Percentiles rank a stretch among this genome's conserved stretches.
Conservation (phyloP, 1,140 invertebrate genomes). For the Drosophila neocordata region DNA sequence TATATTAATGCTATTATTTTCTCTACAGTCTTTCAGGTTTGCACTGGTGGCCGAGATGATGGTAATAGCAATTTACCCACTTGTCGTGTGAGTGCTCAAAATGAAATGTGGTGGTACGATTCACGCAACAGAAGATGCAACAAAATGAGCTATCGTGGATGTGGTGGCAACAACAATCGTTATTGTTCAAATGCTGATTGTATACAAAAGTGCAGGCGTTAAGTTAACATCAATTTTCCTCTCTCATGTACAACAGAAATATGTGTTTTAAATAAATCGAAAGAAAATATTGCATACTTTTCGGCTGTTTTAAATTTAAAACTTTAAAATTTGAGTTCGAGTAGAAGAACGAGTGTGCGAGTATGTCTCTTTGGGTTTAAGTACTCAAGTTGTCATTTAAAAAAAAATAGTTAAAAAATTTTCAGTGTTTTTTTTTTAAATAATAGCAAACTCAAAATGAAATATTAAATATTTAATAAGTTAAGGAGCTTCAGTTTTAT, state of each 20-base stretch:
- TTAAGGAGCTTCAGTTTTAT: too few relatives aligned
- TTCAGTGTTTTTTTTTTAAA: too few relatives aligned
- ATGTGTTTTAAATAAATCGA: not conserved
- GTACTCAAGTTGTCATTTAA: too few relatives aligned
- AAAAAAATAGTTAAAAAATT: too few relatives aligned
- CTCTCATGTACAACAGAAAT: not conserved
- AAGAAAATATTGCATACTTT: slow-evolving; percentile 3
- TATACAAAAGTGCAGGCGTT: slow-evolving; percentile 11
- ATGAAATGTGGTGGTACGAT: slow-evolving; percentile 33
- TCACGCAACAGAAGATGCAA: slow-evolving; percentile 9
- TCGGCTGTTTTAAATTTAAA: not conserved
- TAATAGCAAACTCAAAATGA: too few relatives aligned
- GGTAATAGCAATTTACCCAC: slow-evolving; percentile 22
- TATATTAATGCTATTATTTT: not conserved
- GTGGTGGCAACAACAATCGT: slow-evolving; percentile 45
- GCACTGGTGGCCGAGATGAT: not conserved
- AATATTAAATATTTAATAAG: too few relatives aligned
- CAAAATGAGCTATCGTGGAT: slow-evolving; percentile 26
- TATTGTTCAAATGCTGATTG: slow-evolving; percentile 32
- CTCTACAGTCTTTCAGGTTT: slow-evolving; percentile 12
- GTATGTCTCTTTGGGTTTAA: too few relatives aligned
- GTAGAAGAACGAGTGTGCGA: too few relatives aligned
- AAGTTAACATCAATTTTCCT: not conserved
- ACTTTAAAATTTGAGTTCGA: too few relatives aligned
- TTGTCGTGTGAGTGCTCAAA: slow-evolving; percentile 19